phyloP scores from a whole-genome alignment of 2,797 vertebrate species.

The Botia kubotai region DNA sequence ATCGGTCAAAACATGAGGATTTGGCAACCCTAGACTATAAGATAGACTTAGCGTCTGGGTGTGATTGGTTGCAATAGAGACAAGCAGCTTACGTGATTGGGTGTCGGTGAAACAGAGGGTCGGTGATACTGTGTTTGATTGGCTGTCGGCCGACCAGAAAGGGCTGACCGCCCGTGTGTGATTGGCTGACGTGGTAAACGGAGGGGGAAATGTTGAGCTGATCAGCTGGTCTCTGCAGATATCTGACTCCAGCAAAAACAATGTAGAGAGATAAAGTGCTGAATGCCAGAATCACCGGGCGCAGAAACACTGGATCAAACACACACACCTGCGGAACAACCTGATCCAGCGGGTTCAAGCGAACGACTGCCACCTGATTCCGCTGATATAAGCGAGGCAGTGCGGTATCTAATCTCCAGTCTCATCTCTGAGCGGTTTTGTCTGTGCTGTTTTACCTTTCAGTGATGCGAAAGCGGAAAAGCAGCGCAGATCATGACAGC shows the following conservation, averaged over 20 bases:
- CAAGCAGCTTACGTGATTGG: not conserved
- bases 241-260: constrained; percentile 63
- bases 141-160: not conserved
- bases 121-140: not conserved
- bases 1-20: not conserved
- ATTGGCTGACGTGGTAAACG: constrained; percentile 66
- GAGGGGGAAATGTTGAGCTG: constrained; percentile 52
- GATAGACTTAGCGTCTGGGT: not conserved
- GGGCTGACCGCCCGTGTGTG: constrained; percentile 17
- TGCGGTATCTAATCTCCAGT: not conserved
- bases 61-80: not conserved
- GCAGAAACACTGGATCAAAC: too few species aligned
- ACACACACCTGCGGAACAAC: too few species aligned
- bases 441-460: constrained; percentile 48
- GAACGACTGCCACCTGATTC: not conserved
- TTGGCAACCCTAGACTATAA: constrained; percentile 11
- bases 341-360: not conserved
- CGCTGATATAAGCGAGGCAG: not conserved
- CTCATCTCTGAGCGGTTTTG: constrained; percentile 36
- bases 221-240: constrained; percentile 77
- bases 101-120: not conserved
- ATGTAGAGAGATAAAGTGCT: constrained; percentile 62
- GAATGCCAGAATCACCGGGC: constrained; percentile 37
- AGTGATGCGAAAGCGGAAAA: constrained; percentile 88
- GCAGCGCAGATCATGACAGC: constrained; percentile 78